Conservation (phyloP, 2,113 vertebrate genomes). For the Lagopus muta region DNA sequence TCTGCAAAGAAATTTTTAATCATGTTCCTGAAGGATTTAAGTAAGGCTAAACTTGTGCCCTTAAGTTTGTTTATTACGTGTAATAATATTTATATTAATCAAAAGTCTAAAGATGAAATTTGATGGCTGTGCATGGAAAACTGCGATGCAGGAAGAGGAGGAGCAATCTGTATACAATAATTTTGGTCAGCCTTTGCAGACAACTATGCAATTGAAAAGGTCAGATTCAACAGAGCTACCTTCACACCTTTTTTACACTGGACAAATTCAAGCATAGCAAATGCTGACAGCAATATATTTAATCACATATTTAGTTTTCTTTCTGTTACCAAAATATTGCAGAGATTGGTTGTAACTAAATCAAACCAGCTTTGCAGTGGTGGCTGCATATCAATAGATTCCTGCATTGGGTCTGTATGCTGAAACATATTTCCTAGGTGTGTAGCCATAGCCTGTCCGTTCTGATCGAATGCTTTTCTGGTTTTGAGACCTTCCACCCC, state of each 20-base stretch:
- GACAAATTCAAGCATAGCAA: not conserved
- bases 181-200: not conserved
- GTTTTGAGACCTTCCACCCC: not conserved
- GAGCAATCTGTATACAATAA: not conserved
- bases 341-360: not conserved
- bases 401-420: not conserved
- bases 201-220: not conserved
- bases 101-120: not conserved
- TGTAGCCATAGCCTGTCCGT: not conserved
- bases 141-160: not conserved
- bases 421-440: not conserved
- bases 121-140: not conserved
- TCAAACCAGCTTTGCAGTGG: not conserved
- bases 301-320: not conserved
- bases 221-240: not conserved
- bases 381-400: not conserved
- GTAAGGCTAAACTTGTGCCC: not conserved
- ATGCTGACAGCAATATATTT: not conserved
- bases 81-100: not conserved
- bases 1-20: conserved; percentile 1
- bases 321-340: not conserved
- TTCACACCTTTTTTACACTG: not conserved
- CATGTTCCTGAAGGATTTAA: not conserved
- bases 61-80: not conserved
- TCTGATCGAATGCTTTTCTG: not conserved